These are phyloP conservation scores for Mamestra brassicae DNA, from an alignment of 2,888 invertebrate genomes.

Conservation along the genomic window DNA sequence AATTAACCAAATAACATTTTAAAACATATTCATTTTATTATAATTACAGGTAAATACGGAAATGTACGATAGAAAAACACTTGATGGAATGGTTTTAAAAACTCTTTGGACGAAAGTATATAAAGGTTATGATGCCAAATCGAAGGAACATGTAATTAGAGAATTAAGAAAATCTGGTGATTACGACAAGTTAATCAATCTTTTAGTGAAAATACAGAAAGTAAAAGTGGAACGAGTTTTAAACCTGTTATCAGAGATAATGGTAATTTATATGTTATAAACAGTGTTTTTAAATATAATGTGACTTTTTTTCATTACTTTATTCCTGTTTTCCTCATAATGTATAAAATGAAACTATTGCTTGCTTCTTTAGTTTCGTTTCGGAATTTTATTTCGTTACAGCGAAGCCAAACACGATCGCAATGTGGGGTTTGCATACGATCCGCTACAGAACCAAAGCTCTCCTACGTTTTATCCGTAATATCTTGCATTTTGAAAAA, in stretches of 20 bases:
- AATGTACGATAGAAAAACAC: constrained; percentile 75
- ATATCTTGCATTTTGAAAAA: constrained; percentile 2
- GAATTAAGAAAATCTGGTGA: constrained; percentile 76
- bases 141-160: constrained; percentile 81
- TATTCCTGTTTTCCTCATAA: neutral
- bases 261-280: constrained; percentile 77
- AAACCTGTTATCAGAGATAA: constrained; percentile 79
- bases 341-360: neutral
- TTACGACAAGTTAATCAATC: constrained; percentile 77
- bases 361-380: neutral
- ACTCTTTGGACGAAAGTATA: constrained; percentile 85
- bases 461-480: constrained; percentile 12
- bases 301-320: neutral
- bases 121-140: constrained; percentile 73
- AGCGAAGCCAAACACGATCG: constrained; percentile 3
- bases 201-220: constrained; percentile 78
- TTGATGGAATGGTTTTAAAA: constrained; percentile 84
- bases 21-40: constrained; percentile 8
- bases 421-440: constrained; percentile 20
- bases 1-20: neutral
- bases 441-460: constrained; percentile 15
- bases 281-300: constrained; percentile 18
- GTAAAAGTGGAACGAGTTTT: constrained; percentile 78
- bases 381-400: neutral
- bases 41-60: constrained; percentile 70